Evolutionary conservation across 2,888 invertebrate genomes (phyloP).

Genomic region (Trilocha varians): DNA sequence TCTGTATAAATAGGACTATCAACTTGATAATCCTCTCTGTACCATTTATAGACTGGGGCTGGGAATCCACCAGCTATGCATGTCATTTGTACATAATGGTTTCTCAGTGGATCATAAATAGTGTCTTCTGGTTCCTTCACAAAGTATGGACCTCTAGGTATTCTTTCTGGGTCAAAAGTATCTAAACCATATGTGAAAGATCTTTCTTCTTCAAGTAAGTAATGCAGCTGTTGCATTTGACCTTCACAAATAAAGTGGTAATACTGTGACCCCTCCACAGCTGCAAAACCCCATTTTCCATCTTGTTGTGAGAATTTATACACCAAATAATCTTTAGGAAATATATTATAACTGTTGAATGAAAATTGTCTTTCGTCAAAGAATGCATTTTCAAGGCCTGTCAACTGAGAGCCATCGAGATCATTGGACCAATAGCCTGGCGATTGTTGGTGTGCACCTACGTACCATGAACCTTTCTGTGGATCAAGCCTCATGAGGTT

Average conservation of each 20-base stretch:
- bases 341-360: constrained; percentile 60
- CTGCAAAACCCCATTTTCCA: constrained; percentile 89
- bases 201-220: constrained; percentile 81
- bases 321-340: constrained; percentile 82
- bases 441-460: constrained; percentile 83
- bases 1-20: constrained; percentile 79
- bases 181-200: constrained; percentile 90
- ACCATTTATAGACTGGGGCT: constrained; percentile 92
- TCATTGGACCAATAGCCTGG: constrained; percentile 88
- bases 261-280: constrained; percentile 83
- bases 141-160: constrained; percentile 92
- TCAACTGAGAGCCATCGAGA: constrained; percentile 83
- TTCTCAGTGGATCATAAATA: constrained; percentile 85
- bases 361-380: constrained; percentile 72
- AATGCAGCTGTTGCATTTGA: constrained; percentile 79
- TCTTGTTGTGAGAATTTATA: constrained; percentile 82
- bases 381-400: constrained; percentile 87
- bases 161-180: constrained; percentile 82
- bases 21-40: constrained; percentile 87
- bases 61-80: constrained; percentile 92
- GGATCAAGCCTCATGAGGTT: constrained; percentile 88
- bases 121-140: constrained; percentile 87
- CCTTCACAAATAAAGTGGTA: constrained; percentile 92
- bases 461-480: constrained; percentile 89
- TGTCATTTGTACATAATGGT: constrained; percentile 84